Evolutionary conservation across 2,113 vertebrate genomes (phyloP), one percentile per base, ranked within the genome.

Genomic region (Myotis brandtii): DNA sequence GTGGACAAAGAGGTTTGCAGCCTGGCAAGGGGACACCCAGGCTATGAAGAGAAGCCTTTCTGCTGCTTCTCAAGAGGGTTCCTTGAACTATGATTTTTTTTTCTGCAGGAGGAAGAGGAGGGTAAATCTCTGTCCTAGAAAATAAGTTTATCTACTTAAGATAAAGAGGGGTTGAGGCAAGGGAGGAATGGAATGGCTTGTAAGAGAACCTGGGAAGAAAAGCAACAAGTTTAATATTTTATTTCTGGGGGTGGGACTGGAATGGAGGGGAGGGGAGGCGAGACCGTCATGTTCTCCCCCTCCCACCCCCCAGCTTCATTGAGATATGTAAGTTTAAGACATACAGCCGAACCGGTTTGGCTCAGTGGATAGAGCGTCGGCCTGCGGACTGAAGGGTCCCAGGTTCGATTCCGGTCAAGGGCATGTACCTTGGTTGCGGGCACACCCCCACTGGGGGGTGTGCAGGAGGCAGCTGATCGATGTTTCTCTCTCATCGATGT

Each of bases 261-360:
- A 5, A 18, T 18, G 2, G 4, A 11, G 27, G 40, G 48, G 46
- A 64, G 70, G 81, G 16, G 37, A 54, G 80, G 56, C 73, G 37
- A 27, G 40, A 18, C 16, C 27, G 30, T 40, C 46, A 4, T 89
- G 77, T 82, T 79, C 20, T 43, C 3, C 32, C 46, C 7, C 30
- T 6, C 17, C 7, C 18, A 9, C 0, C 3, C 20, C 3, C 9
- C 97, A 99, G 99, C 76, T 54, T 72, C 69, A 52, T 13, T 86
- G 66, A 52, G 12, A 30, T 46, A 37, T 32, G 11, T 37, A 59
- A 50, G 62, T 50, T 70, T 56, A 67, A 73, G 37, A 6, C 18
- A 9, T 16, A 50, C n/a, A n/a, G n/a, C n/a, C n/a, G n/a, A n/a
- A n/a, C n/a, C n/a, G n/a, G n/a, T n/a, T n/a, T n/a, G n/a, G n/a